A percentile compares a stretch with the other conserved stretches of the same genome.
Conservation (phyloP, 2,888 invertebrate species). For the Augiades crinisus region DNA sequence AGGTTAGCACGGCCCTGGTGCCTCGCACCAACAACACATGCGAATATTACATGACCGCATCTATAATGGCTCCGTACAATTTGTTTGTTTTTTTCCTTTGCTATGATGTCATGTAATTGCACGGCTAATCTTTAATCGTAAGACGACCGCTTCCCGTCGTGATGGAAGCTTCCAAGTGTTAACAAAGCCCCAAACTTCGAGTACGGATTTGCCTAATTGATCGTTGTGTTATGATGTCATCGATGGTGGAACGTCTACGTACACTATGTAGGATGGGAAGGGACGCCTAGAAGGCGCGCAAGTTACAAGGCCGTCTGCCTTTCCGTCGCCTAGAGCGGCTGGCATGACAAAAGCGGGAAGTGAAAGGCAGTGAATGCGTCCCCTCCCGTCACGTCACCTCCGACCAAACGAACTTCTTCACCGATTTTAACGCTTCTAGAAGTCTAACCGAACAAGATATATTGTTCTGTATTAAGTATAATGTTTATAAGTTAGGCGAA, state of each 20-base stretch:
- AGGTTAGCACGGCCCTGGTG: conserved; percentile 75
- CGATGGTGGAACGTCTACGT: conserved; percentile 35
- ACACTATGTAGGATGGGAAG: conserved; percentile 58
- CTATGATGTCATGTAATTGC: conserved; percentile 66
- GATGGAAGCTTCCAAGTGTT: conserved; percentile 36
- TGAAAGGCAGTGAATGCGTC: conserved; percentile 80
- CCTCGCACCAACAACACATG: conserved; percentile 59
- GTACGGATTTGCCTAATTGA: conserved; percentile 37
- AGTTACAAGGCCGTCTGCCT: conserved; percentile 76
- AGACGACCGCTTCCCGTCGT: conserved; percentile 12
- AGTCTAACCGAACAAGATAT: neutral
- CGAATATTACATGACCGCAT: conserved; percentile 66
- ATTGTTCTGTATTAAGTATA: no score
- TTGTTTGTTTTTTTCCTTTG: conserved; percentile 60
- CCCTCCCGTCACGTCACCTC: conserved; percentile 58
- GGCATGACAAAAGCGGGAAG: conserved; percentile 79
- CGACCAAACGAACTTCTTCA: conserved; percentile 37
- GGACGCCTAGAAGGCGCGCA: conserved; percentile 66
- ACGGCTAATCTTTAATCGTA: conserved; percentile 46
- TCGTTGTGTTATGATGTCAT: conserved; percentile 44
- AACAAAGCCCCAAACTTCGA: conserved; percentile 34
- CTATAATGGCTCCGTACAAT: conserved; percentile 50
- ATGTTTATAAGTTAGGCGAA: conserved; percentile 7
- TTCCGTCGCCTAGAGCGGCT: conserved; percentile 68
- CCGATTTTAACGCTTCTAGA: conserved; percentile 24